Base-by-base conservation (phyloP, 2,888 invertebrate species). In the Pachliopta kotzebuea region DNA sequence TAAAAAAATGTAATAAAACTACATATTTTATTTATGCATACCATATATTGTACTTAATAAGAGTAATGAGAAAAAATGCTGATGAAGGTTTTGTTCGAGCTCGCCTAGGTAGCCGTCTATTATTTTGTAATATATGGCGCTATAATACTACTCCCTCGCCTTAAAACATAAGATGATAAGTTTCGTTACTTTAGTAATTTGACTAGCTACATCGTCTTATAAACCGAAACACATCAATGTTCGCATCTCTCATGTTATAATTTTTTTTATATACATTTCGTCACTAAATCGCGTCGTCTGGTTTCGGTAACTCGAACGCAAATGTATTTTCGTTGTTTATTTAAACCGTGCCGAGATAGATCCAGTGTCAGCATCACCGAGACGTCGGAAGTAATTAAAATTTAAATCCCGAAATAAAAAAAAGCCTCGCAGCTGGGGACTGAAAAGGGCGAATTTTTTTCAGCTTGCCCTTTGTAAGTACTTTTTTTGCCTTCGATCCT, bases 381-480 rank as follows among this genome's bases (percentile, higher is more conserved):
- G 67, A 68, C 64, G 66, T 68, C 70, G 70, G 72, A 73, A 70
- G 71, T 69, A 71, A 75, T 74, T 74, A 75, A 74, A 75, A 72
- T 71, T 67, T 64, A 72, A 68, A 71, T 71, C 68, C 67, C 64
- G 68, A 71, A 69, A 72, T 72, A 42, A 72, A 72, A 50, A 68
- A 70, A 70, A 67, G 61, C 59, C 61, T 50, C 63, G 49, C 57
- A 58, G 55, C 54, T 55, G 55, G 24, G 20, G 24, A 53, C 57
- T 6, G 49, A 45, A 45, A 56, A 54, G 29, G 49, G 31, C 56
- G 57, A 17, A 24, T 17, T 50, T 50, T 49, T 29, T 52, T n/a
- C 3, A 9, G 23, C 45, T n/a, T 45, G 18, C n/a, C n/a, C n/a
- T 45, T 45, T 6, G n/a, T n/a, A 18, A 37, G 14, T 1, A 14